phyloP scores from a whole-genome alignment of 2,888 invertebrate species.

The Cheilosia soror region DNA sequence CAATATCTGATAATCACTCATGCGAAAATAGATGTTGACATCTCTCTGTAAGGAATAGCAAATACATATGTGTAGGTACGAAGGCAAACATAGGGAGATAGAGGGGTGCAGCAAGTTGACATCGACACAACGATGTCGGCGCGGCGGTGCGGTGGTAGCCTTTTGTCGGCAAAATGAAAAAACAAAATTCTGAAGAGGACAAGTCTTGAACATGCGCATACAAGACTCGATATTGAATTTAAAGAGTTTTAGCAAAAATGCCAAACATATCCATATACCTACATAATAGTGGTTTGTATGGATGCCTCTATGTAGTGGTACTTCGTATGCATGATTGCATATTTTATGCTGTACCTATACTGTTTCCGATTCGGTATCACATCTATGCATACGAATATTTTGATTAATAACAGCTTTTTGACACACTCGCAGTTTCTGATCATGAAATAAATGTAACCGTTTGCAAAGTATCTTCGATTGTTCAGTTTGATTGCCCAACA shows the following conservation, averaged over 20 bases:
- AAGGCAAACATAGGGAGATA: background rate
- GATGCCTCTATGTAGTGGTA: background rate
- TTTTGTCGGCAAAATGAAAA: constrained; percentile 57
- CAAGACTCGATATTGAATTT: constrained; percentile 42
- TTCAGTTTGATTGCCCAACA: too few species aligned
- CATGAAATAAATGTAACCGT: too few species aligned
- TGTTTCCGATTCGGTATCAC: too few species aligned
- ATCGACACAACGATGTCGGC: constrained; percentile 48
- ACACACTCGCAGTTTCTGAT: too few species aligned
- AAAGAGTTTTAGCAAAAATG: constrained; percentile 13
- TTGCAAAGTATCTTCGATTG: too few species aligned
- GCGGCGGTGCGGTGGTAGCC: constrained; percentile 51
- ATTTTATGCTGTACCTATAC: background rate
- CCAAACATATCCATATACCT: constrained; percentile 3
- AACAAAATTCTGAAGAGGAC: constrained; percentile 12
- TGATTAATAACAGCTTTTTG: background rate
- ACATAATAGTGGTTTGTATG: constrained; percentile 39
- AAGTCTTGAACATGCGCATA: constrained; percentile 18
- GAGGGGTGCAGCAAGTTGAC: constrained; percentile 30
- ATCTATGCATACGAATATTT: constrained; percentile 4
- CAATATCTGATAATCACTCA: constrained; percentile 76
- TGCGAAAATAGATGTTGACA: constrained; percentile 73
- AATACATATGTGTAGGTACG: constrained; percentile 33
- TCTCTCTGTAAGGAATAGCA: constrained; percentile 67
- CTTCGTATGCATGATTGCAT: background rate